Conservation (phyloP, 2,113 vertebrate species). For the Typhlomys cinereus region DNA sequence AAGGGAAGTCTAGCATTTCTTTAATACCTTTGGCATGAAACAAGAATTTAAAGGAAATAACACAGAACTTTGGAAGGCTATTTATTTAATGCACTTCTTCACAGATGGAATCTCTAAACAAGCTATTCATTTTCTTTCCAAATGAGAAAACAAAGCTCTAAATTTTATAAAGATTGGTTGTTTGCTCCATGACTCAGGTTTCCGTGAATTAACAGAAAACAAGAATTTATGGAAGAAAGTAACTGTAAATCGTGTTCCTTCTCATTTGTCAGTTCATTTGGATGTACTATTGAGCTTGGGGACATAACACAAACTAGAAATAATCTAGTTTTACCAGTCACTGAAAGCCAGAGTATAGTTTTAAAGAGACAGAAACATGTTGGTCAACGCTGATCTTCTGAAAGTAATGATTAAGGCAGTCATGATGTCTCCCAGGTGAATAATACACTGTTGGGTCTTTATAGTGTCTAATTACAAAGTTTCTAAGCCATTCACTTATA, state of each 20-base stretch:
- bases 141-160: not conserved
- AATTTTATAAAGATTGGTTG: not conserved
- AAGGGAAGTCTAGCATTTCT: slow-evolving; percentile 1
- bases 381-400: slow-evolving; percentile 57
- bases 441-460: slow-evolving; percentile 63
- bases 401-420: slow-evolving; percentile 70
- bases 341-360: slow-evolving; percentile 52
- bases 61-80: not conserved
- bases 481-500: slow-evolving; percentile 66
- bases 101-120: not conserved
- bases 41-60: not conserved
- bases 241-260: not conserved
- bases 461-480: slow-evolving; percentile 67
- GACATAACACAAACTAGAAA: slow-evolving; percentile 34
- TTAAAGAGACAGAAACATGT: slow-evolving; percentile 72
- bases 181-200: not conserved
- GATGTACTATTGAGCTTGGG: not conserved
- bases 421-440: slow-evolving; percentile 59
- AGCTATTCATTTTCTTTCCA: slow-evolving; percentile 11
- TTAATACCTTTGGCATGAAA: not conserved
- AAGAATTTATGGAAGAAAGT: not conserved
- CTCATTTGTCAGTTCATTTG: not conserved
- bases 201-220: not conserved
- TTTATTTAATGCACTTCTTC: slow-evolving; percentile 8
- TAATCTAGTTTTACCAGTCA: slow-evolving; percentile 69